Base-by-base conservation (phyloP, 1,140 invertebrate species). In the Wiebesia pumilae region DNA sequence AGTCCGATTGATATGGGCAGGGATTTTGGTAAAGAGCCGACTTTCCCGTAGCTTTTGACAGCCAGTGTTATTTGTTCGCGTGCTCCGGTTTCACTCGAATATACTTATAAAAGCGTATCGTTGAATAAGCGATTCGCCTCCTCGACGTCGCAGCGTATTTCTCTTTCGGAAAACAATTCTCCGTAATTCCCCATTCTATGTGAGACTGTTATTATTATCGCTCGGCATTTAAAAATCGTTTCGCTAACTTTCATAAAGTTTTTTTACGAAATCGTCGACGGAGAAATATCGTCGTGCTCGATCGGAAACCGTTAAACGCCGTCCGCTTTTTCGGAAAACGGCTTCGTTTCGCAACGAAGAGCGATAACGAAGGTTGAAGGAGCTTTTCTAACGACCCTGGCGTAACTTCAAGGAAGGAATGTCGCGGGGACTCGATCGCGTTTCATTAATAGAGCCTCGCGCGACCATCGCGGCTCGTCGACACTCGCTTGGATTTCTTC, bases 401-500 rank as follows among this genome's bases (percentile, higher is more conserved):
- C n/a, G n/a, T n/a, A n/a, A n/a, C 43, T 47, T 6, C 43, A 14
- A 47, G 43, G 6, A 7, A 14, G 43, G 43, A 47, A 47, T 16
- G 27, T 3, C 0, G 77, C 19, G 77, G 62, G 27, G 51, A 14
- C 43, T 54, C 78, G 78, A 3, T 79, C 77, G 54, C 84, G 47
- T 58, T 80, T 30, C 78, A 73, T 86, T 81, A 75, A 81, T 81
- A 67, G 54, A n/a, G n/a, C 78, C 58, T 47, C 69, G 69, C 75
- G 62, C 43, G 38, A 54, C 51, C 16, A 16, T 54, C 51, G 51
- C 51, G 51, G 19, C 19, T 54, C 51, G 51, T n/a, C 4, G 81
- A n/a, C n/a, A n/a, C n/a, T 38, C 38, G 47, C 51, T 47, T 43
- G n/a, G 78, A 78, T 86, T 81, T 86, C 85, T 82, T 86, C 85